Evolutionary conservation across 2,888 invertebrate species (phyloP), one percentile per base, ranked within the genome.

Genomic region (Hipparchia semele): DNA sequence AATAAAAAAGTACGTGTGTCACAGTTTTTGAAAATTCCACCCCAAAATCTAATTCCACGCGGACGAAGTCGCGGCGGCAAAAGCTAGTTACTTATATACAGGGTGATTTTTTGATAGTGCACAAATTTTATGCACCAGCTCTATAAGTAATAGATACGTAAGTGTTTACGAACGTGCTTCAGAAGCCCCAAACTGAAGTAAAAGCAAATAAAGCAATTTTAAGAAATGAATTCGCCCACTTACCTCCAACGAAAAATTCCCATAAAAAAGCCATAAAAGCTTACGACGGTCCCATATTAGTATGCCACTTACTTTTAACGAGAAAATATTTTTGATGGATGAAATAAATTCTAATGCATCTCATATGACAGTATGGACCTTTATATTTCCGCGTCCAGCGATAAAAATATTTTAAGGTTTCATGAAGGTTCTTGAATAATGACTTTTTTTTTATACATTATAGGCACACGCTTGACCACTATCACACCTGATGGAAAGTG

Each of bases 211-310:
- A 62, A 46, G 13, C 62, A 62, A 49, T 62, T 62, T 62, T 65
- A 12, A 65, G 51, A 53, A 33, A 53, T 51, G 53, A 65, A 65
- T 51, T 51, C 53, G 13, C 12, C 49, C 65, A 65, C 65, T 65
- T 65, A 65, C 65, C 65, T 65, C 33, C 12, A 23, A 13, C 65
- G 65, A 65, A 65, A 62, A 62, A 45, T 51, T 66, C 56, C n/a
- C 71, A 71, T 71, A 71, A 73, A 73, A 73, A 70, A 60, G 33
- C 23, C 66, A 67, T 73, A 73, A 73, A 73, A 61, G 53, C 66
- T 73, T 73, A 73, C 66, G 73, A 67, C 61, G 56, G 54, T 39
- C 12, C 54, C 46, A 59, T 73, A 73, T 73, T 73, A 66, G 61
- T 66, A 59, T 70, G 53, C 71, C 70, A 70, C 67, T 70, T 70